Percentiles rank a stretch among this genome's conserved stretches.
These are phyloP conservation scores for Phasia obesa DNA, from an alignment of 2,888 invertebrate species.

Conservation along the genomic window DNA sequence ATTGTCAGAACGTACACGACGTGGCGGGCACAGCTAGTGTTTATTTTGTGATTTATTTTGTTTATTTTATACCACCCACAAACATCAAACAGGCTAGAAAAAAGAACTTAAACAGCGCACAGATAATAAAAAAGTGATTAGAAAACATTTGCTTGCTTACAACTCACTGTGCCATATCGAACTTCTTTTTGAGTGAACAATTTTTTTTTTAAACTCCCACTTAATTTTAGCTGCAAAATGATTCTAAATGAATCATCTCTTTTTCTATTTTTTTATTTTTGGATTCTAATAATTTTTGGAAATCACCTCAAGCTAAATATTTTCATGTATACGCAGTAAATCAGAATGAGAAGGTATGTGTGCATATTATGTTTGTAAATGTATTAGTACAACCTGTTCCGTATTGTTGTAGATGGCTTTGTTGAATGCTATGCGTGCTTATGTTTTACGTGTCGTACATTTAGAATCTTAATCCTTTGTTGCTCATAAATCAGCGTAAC, in stretches of 20 bases:
- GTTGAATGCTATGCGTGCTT: conserved; percentile 49
- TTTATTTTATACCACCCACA: no score
- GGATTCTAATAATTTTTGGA: conserved; percentile 5
- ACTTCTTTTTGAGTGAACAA: no score
- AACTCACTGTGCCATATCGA: no score
- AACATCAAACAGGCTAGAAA: no score
- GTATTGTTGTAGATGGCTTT: conserved; percentile 47
- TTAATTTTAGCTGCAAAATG: no score
- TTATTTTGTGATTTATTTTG: no score
- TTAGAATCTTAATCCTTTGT: conserved; percentile 72
- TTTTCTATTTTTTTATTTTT: neutral
- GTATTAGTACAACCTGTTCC: conserved; percentile 54
- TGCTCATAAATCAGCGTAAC: conserved; percentile 78
- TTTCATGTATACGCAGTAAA: conserved; percentile 36
- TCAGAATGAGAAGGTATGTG: neutral
- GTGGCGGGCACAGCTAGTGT: no score
- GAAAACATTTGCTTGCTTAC: no score
- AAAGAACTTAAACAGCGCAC: no score
- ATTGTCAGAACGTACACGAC: no score
- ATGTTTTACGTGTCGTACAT: conserved; percentile 69
- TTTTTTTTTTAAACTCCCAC: no score
- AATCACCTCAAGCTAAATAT: conserved; percentile 42
- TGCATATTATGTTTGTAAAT: neutral
- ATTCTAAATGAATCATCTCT: neutral
- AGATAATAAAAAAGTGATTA: no score